phyloP scores from a whole-genome alignment of 2,888 invertebrate species.

The Metacarcinus magister region DNA sequence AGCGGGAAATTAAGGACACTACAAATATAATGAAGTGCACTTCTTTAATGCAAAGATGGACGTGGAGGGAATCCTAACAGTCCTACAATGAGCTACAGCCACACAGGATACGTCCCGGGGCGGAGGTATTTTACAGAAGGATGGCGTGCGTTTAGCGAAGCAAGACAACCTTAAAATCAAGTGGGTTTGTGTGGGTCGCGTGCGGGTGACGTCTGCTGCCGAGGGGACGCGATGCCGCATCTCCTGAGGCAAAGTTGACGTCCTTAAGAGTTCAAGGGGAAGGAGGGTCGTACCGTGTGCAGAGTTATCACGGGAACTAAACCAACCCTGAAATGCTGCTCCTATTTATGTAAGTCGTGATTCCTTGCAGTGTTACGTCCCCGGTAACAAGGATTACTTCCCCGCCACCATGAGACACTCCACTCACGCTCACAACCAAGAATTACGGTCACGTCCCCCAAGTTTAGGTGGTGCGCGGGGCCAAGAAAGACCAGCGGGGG shows the following conservation, averaged over 20 bases:
- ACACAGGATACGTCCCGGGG: neutral
- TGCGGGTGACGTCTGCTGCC: conserved; percentile 18
- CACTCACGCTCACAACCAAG: neutral
- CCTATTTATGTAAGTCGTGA: neutral
- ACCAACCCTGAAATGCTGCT: neutral
- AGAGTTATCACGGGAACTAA: neutral
- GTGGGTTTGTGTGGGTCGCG: neutral
- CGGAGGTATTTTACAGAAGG: conserved; percentile 20
- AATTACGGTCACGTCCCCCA: neutral
- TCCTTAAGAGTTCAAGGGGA: neutral
- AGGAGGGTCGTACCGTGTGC: neutral
- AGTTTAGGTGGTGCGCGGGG: neutral
- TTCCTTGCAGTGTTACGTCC: neutral
- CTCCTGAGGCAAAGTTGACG: neutral
- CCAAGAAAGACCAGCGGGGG: neutral
- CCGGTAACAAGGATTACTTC: neutral
- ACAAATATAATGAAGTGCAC: neutral
- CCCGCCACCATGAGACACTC: neutral
- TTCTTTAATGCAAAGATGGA: neutral
- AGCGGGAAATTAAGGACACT: neutral
- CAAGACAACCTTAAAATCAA: conserved; percentile 42
- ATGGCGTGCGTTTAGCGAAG: neutral
- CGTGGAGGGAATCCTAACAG: too few species aligned
- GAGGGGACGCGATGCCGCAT: conserved; percentile 7
- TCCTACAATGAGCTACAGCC: too few species aligned